Base-by-base conservation (phyloP, 1,140 invertebrate species). In the Zaprionus kolodkinae region DNA sequence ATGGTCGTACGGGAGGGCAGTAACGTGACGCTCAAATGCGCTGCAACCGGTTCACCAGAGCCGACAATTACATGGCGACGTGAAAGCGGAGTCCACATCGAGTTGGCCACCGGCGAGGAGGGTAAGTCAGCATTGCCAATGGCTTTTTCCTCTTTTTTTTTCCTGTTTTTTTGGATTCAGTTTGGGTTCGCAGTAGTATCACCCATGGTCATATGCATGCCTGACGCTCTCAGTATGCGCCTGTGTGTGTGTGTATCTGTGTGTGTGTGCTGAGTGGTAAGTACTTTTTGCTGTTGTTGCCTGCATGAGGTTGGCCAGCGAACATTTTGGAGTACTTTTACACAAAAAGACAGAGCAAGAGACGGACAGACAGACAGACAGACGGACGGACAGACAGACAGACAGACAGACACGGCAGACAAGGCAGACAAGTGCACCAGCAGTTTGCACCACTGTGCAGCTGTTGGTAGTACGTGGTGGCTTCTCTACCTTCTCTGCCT, bases 1-100 rank as follows among this genome's bases (percentile, higher is more conserved):
- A 96, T 97, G 94, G 95, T 97, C 48, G 97, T 97, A 57, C 94
- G 96, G 33, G 97, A 98, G 93, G 97, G 96, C 38, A 95, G 95
- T 71, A 97, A 97, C 91, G 96, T 97, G 69, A 97, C 96, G 75
- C 93, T 98, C 76, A 95, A 95, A 66, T 98, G 97, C 93, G 96
- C 95, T n/a, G 96, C 96, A 30, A 96, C 94, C 55, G 97, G 97
- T 74, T 97, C 96, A 77, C 97, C 97, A 48, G 94, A 95, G 81
- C 97, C 97, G 13, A 95, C 95, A 78, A 96, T 98, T 86, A 96
- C 95, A 63, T 98, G 97, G 97, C 94, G 96, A 86, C 94, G 97
- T 78, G 97, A 98, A 93, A 95, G 96, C 91, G 95, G 95, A 61
- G 94, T 95, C 78, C 79, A 93, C 64, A 95, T 96, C 77, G 93